Base-by-base conservation (phyloP, 1,140 invertebrate species). In the Procambarus virginalis region DNA sequence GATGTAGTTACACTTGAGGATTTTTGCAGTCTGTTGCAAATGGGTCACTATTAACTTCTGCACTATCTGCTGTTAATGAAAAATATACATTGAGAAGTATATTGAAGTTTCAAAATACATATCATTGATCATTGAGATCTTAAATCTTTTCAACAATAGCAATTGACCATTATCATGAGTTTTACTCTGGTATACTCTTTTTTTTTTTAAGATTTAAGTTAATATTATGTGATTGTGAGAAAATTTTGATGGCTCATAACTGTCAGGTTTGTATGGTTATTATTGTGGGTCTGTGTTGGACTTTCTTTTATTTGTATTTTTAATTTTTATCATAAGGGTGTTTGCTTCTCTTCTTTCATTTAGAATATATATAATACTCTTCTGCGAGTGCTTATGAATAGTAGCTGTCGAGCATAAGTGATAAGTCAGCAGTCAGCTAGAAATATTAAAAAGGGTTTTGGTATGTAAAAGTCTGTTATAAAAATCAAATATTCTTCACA, bases 41-140 rank as follows among this genome's bases (percentile, higher is more conserved):
- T 84, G 88, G 82, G 88, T 89, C 80, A 82, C 68, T 88, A 79
- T 84, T 68, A 60, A 89, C 81, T 89, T 73, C 48, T 84, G 81
- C 88, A 84, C 82, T 84, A 89, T 60, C 88, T 89, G 88, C 88
- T 89, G 49, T 88, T 81, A 58, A 80, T 88, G 86, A 88, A 49
- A 76, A 81, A 89, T 84, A 84, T 84, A 89, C 80, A 77, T 60
- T 49, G 77, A 73, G 76, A 77, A 68, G 49, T 77, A 78, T 46
- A 76, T 8, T 55, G 12, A 9, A 84, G 88, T 89, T 89, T 70
- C 88, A 83, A 89, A 89, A 89, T 89, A 89, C 88, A 89, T 89
- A 89, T 89, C 88, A 89, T 83, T 89, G 79, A 89, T 84, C 81
- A 81, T 73, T 84, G 80, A 89, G 81, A 89, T 89, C 79, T 84